phyloP scores from a whole-genome alignment of 1,140 invertebrate species.

The Bombus superbus region DNA sequence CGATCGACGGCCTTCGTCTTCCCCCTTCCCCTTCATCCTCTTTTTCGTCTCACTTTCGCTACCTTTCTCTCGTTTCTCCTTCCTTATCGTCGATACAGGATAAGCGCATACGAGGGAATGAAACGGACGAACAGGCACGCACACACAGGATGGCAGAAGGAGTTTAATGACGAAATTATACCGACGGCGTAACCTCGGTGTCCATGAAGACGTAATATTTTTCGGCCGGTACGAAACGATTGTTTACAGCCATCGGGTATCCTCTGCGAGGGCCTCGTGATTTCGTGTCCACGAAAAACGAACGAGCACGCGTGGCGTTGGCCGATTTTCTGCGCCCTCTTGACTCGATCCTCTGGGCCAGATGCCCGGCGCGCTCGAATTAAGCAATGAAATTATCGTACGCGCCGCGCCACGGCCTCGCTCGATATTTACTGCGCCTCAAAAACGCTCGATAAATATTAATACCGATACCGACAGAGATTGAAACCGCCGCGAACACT shows the following conservation, averaged over 20 bases:
- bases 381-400: slow-evolving; percentile 54
- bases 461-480: slow-evolving; percentile 23
- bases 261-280: slow-evolving; percentile 2
- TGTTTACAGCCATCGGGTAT: slow-evolving; percentile 40
- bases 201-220: slow-evolving; percentile 67
- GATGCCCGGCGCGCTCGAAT: slow-evolving; percentile 25
- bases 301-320: slow-evolving; percentile 22
- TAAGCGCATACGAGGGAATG: slow-evolving; percentile 35
- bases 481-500: slow-evolving; percentile 16
- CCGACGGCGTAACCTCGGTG: slow-evolving; percentile 57
- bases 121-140: neutral
- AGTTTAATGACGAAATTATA: slow-evolving; percentile 77
- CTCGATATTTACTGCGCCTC: slow-evolving; percentile 33
- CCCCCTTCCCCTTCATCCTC: slow-evolving; percentile 25
- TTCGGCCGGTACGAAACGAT: slow-evolving; percentile 29
- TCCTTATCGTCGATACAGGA: slow-evolving; percentile 15
- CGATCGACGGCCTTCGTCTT: slow-evolving; percentile 54
- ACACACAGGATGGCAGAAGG: neutral
- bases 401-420: neutral
- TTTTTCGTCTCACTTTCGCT: slow-evolving; percentile 1
- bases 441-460: slow-evolving; percentile 52
- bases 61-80: slow-evolving; percentile 28
- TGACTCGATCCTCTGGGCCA: slow-evolving; percentile 3
- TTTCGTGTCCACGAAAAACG: slow-evolving; percentile 38
- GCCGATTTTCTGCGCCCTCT: slow-evolving; percentile 2